phyloP scores from a whole-genome alignment of 1,140 invertebrate species.

The Trissolcus basalis region DNA sequence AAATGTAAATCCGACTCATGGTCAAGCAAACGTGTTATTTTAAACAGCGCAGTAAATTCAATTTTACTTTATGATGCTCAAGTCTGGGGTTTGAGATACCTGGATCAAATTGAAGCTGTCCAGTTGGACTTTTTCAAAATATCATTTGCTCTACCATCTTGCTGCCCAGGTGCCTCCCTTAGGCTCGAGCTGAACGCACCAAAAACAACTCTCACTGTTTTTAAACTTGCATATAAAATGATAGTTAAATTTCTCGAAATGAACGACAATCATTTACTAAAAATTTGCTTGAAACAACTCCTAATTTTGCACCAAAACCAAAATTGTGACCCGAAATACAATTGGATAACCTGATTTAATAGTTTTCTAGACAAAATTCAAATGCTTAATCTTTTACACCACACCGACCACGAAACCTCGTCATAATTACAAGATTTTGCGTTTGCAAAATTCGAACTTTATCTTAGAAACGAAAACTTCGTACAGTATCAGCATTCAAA shows the following conservation, averaged over 20 bases:
- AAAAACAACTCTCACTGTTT: background rate
- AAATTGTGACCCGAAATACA: slow-evolving; percentile 5
- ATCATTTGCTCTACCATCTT: background rate
- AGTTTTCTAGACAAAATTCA: background rate
- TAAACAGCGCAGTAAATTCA: slow-evolving; percentile 2
- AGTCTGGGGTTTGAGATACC: slow-evolving; percentile 3
- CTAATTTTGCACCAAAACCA: background rate
- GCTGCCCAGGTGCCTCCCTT: background rate
- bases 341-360: slow-evolving; percentile 16
- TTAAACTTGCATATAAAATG: background rate
- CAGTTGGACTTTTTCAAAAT: slow-evolving; percentile 4
- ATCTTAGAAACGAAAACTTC: too few relatives aligned
- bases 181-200: background rate
- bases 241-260: background rate
- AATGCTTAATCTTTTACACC: background rate
- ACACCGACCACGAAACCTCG: background rate
- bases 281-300: background rate
- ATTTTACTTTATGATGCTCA: background rate
- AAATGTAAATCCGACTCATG: slow-evolving; percentile 7
- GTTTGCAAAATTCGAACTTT: too few relatives aligned
- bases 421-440: background rate
- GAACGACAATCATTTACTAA: background rate
- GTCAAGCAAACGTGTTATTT: background rate
- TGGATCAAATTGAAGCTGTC: slow-evolving; percentile 3
- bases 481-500: too few relatives aligned